Evolutionary conservation across 2,888 invertebrate genomes (phyloP).

Genomic region (Cremastobaeus sp.): DNA sequence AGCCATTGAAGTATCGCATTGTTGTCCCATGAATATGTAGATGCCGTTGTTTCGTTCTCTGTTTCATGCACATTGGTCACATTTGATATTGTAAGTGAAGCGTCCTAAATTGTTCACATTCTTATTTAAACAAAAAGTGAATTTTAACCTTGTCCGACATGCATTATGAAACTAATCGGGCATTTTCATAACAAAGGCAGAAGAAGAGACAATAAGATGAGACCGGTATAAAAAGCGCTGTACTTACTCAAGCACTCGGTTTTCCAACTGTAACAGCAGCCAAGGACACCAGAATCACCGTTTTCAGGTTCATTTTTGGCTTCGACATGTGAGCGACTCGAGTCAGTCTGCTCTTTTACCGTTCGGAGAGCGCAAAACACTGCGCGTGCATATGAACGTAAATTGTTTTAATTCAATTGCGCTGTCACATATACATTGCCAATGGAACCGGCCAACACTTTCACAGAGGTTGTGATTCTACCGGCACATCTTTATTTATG

Average conservation of each 20-base stretch:
- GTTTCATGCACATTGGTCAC: background rate
- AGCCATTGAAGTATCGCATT: constrained; percentile 65
- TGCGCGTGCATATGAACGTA: constrained; percentile 54
- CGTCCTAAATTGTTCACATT: constrained; percentile 15
- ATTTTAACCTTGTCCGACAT: no score
- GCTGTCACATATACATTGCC: constrained; percentile 56
- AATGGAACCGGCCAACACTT: constrained; percentile 71
- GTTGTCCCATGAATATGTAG: constrained; percentile 52
- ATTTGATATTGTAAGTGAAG: background rate
- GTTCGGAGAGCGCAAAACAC: constrained; percentile 57
- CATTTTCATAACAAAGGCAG: no score
- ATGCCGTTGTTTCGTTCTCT: constrained; percentile 13
- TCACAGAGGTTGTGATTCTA: constrained; percentile 74
- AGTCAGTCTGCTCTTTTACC: constrained; percentile 53
- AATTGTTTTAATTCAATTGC: constrained; percentile 64
- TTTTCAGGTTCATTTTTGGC: constrained; percentile 56
- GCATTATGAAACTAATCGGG: no score
- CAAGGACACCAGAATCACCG: constrained; percentile 53
- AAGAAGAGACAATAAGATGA: constrained; percentile 2
- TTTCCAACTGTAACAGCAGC: constrained; percentile 38
- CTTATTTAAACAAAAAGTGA: no score
- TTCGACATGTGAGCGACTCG: constrained; percentile 18
- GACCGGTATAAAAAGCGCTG: background rate
- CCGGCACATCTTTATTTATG: constrained; percentile 77
- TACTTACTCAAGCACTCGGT: constrained; percentile 47